Conservation (phyloP, 2,113 vertebrate genomes). For the Empidonax alnorum region DNA sequence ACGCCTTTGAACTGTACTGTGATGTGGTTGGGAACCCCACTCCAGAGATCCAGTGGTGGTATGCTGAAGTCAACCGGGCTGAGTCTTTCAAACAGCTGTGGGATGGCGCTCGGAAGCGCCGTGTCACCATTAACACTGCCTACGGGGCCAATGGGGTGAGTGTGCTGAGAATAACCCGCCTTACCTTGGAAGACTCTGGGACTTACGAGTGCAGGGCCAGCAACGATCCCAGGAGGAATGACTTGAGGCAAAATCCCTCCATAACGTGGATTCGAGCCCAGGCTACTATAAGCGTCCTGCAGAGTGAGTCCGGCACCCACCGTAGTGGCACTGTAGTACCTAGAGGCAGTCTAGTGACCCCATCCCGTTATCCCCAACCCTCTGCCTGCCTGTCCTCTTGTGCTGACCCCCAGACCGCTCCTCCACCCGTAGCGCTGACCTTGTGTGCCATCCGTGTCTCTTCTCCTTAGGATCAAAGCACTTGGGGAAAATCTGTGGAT, state of each 20-base stretch:
- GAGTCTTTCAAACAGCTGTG: conserved; percentile 99
- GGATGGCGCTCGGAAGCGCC: conserved; percentile 93
- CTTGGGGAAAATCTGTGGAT: conserved; percentile 46
- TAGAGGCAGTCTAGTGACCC: conserved; percentile 83
- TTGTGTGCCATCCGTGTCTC: conserved; percentile 65
- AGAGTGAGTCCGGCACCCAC: conserved; percentile 92
- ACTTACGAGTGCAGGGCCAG: conserved; percentile 99
- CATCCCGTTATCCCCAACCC: conserved; percentile 1
- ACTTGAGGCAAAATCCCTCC: conserved; percentile 96
- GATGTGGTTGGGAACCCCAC: conserved; percentile 96
- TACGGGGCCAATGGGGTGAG: conserved; percentile 95
- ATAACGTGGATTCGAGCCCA: conserved; percentile 99
- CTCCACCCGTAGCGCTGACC: conserved; percentile 60
- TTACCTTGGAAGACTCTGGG: conserved; percentile 96
- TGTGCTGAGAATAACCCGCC: conserved; percentile 93
- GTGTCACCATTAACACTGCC: conserved; percentile 95
- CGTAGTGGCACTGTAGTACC: conserved; percentile 85
- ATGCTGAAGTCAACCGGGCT: conserved; percentile 95
- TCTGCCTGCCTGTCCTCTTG: conserved; percentile 39
- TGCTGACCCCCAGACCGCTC: conserved; percentile 40
- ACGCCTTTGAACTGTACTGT: conserved; percentile 99
- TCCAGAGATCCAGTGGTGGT: conserved; percentile 99
- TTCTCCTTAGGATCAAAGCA: conserved; percentile 69
- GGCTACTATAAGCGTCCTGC: conserved; percentile 98
- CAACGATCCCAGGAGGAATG: conserved; percentile 97